Evolutionary conservation across 2,797 vertebrate species (phyloP).

Genomic region (Microcaecilia unicolor): DNA sequence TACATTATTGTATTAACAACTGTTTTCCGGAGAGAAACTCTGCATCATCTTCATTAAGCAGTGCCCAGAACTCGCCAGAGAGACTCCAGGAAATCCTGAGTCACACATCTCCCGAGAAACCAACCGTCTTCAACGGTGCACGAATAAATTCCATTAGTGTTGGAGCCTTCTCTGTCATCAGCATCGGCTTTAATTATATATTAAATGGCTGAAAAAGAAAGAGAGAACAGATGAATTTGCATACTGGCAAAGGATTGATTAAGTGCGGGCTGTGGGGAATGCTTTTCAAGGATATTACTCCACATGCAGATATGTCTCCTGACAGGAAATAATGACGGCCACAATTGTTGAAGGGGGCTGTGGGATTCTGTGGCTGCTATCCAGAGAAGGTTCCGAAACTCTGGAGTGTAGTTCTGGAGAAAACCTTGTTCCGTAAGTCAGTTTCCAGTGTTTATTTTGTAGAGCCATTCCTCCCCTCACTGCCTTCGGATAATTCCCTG

Average conservation of each 20-base stretch:
- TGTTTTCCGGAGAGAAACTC: background rate
- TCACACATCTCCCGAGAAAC: constrained; percentile 8
- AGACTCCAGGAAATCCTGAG: constrained; percentile 1
- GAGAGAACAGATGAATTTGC: constrained; percentile 34
- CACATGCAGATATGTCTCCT: constrained; percentile 13
- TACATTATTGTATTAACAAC: no score
- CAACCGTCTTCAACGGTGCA: background rate
- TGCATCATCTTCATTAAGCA: no score
- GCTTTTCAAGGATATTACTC: constrained; percentile 4
- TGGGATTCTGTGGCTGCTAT: constrained; percentile 1
- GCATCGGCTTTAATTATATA: constrained; percentile 36
- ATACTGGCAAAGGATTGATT: constrained; percentile 46
- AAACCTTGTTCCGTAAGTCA: no score
- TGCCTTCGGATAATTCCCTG: no score
- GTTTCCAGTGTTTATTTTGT: no score
- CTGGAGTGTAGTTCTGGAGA: no score
- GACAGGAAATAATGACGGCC: constrained; percentile 18
- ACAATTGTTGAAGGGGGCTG: background rate
- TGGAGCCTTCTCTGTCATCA: constrained; percentile 30
- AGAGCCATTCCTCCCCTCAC: no score
- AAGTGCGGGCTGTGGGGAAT: constrained; percentile 23
- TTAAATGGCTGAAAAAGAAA: constrained; percentile 33
- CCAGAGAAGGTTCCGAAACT: no score
- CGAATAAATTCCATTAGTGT: constrained; percentile 20
- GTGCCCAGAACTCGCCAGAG: no score